Evolutionary conservation across 2,797 vertebrate genomes (phyloP).

Genomic region (Hybognathus amarus): DNA sequence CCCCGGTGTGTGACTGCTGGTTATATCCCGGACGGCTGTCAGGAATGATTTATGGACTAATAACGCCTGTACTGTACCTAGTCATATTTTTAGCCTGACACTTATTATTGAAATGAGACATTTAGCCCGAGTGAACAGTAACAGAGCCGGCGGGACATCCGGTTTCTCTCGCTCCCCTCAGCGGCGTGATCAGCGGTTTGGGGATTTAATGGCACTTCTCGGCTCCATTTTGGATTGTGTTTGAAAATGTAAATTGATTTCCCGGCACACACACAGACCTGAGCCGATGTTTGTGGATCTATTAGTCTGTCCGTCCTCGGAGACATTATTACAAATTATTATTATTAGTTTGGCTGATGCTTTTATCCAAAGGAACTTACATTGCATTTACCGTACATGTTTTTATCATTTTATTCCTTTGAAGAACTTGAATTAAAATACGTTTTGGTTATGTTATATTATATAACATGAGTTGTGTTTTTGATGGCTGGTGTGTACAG

Average conservation of each 20-base stretch:
- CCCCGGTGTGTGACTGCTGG: neutral
- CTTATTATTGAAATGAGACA: constrained; percentile 15
- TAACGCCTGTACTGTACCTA: neutral
- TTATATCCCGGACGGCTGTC: neutral
- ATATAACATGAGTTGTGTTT: no score
- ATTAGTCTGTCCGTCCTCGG: neutral
- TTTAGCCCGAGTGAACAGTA: neutral
- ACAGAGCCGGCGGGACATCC: neutral
- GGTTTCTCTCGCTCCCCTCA: neutral
- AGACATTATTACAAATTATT: no score
- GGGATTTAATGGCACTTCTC: neutral
- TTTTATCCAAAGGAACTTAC: no score
- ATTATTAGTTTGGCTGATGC: no score
- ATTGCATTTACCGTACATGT: no score
- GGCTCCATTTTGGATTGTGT: neutral
- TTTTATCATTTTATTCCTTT: no score
- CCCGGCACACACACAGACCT: neutral
- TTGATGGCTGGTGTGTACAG: no score
- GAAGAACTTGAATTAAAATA: no score
- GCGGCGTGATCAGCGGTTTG: neutral
- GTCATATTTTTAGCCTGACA: constrained; percentile 7
- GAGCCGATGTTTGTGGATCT: neutral
- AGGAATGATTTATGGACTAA: neutral
- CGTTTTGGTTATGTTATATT: no score
- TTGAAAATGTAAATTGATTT: neutral